Conservation (phyloP, 2,113 vertebrate species). For the Terrapene triunguis region DNA sequence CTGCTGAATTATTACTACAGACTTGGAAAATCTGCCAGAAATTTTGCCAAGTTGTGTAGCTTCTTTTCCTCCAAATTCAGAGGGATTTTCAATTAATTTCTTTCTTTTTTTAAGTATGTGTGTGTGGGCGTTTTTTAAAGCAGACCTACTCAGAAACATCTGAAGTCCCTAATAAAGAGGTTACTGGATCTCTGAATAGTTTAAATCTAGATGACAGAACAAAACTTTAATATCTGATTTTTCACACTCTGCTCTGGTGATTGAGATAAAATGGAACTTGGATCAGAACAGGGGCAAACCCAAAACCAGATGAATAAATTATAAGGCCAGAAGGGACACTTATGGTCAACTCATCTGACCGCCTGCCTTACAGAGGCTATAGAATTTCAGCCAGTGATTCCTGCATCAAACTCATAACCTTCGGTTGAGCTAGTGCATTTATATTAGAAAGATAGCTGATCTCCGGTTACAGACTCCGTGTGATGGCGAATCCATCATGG, state of each 20-base stretch:
- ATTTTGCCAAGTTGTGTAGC: background rate
- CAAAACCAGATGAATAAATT: background rate
- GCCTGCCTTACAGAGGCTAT: background rate
- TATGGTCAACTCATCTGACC: background rate
- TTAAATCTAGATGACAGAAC: background rate
- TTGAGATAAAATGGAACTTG: background rate
- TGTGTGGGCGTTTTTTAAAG: background rate
- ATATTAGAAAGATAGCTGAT: no score
- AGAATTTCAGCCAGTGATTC: background rate
- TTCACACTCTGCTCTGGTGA: background rate
- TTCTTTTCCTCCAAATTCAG: background rate
- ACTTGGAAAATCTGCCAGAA: slow-evolving; percentile 37
- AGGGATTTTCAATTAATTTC: background rate
- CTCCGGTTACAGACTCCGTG: background rate
- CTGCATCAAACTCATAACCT: background rate
- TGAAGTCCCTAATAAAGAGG: background rate
- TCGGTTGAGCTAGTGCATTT: background rate
- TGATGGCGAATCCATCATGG: background rate
- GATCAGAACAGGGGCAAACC: background rate
- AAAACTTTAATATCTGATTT: background rate
- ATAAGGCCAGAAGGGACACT: background rate
- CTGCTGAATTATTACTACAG: slow-evolving; percentile 1
- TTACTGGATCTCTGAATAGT: background rate
- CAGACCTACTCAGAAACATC: background rate
- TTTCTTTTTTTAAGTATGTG: background rate